phyloP scores from a whole-genome alignment of 2,888 invertebrate genomes.

The Galerucella calmariensis region DNA sequence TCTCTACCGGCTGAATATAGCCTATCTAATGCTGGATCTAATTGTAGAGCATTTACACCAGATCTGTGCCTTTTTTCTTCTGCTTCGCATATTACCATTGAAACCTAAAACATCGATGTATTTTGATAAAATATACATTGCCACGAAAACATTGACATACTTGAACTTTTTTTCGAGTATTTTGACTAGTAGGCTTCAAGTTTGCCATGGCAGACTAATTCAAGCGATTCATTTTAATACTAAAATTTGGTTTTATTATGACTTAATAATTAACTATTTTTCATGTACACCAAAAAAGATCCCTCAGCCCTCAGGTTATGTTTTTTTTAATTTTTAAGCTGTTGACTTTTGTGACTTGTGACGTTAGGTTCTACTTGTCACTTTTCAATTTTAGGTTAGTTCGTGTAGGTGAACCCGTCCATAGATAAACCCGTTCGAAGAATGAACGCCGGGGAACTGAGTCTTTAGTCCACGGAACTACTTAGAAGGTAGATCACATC shows the following conservation, averaged over 20 bases:
- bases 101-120: constrained; percentile 74
- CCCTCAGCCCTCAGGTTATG: constrained; percentile 27
- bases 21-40: constrained; percentile 86
- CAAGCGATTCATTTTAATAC: constrained; percentile 22
- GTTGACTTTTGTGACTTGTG: constrained; percentile 16
- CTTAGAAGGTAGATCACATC: too few species aligned
- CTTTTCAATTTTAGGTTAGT: not conserved
- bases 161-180: constrained; percentile 64
- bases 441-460: too few species aligned
- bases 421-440: too few species aligned
- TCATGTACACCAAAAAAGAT: constrained; percentile 19
- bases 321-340: constrained; percentile 3
- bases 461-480: too few species aligned
- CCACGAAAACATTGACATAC: constrained; percentile 48
- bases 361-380: not conserved
- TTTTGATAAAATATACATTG: constrained; percentile 19
- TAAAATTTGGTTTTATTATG: constrained; percentile 11
- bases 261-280: constrained; percentile 13
- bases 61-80: constrained; percentile 94
- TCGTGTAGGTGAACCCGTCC: too few species aligned
- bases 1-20: constrained; percentile 97
- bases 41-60: constrained; percentile 95
- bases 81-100: constrained; percentile 97
- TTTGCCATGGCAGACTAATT: constrained; percentile 57
- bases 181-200: constrained; percentile 61